Base-by-base conservation (phyloP, 1,140 invertebrate species). In the Antheraea mylitta region DNA sequence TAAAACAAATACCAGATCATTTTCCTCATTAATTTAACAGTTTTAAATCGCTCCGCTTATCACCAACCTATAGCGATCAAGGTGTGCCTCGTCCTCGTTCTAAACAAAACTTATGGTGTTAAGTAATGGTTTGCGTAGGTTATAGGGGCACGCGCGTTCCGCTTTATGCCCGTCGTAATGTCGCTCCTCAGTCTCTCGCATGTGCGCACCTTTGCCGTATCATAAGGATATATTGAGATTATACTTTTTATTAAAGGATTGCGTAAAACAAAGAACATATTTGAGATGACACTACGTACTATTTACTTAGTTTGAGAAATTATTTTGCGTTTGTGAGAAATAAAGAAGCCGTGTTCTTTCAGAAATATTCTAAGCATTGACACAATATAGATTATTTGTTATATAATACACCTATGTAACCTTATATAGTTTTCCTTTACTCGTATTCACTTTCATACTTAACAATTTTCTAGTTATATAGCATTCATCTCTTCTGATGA, bases 41-140 rank as follows among this genome's bases (percentile, higher is more conserved):
- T 63, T 30, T 19, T 22, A n/a, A 38, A 18, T 42, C 64, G 64
- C 42, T 65, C 64, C 64, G 64, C 64, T 65, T 19, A 22, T 65
- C 64, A 65, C 38, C n/a, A 18, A 61, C 60, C 7, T n/a, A 61
- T 16, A 11, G 48, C 7, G 38, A 22, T 38, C 64, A 65, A 65
- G 64, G 64, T 65, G 64, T 30, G 64, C 64, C 64, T 30, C 60
- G 62, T 64, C 37, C 62, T n/a, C 30, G 62, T 65, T 77, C 76
- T 86, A 85, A 87, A 80, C 79, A 83, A 75, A 78, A 89, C 80
- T 87, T 86, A 89, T 81, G 80, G 83, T 80, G 78, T 78, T 81
- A 81, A 83, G 80, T 87, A 85, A 85, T 81, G 74, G 80, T 66
- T 68, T 77, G 62, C 37, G 67, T 63, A 61, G 61, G 64, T 69